Evolutionary conservation across 2,113 vertebrate genomes (phyloP).

Genomic region (Pygoscelis antarcticus): DNA sequence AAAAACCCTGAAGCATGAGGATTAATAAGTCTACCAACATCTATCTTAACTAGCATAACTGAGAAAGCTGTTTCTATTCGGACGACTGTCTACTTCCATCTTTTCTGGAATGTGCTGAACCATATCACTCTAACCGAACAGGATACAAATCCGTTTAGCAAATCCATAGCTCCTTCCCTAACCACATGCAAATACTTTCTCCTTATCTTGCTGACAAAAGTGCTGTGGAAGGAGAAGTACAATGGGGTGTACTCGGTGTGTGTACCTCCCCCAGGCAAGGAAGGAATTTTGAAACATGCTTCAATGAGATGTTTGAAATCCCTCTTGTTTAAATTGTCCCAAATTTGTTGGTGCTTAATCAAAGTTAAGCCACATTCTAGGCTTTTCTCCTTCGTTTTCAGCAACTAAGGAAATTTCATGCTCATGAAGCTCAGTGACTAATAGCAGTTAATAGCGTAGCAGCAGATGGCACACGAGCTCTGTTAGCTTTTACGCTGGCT

Average conservation of each 20-base stretch:
- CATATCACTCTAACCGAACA: constrained; percentile 53
- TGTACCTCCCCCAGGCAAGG: constrained; percentile 32
- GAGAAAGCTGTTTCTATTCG: constrained; percentile 57
- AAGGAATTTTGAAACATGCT: constrained; percentile 51
- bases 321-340: constrained; percentile 66
- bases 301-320: constrained; percentile 44
- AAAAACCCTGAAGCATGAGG: constrained; percentile 60
- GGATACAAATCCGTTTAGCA: constrained; percentile 56
- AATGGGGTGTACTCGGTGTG: background rate
- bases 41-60: constrained; percentile 61
- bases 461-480: constrained; percentile 65
- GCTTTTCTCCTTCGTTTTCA: constrained; percentile 56
- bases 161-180: constrained; percentile 52
- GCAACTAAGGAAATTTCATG: constrained; percentile 55
- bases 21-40: constrained; percentile 49
- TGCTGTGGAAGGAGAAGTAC: constrained; percentile 26
- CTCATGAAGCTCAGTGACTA: constrained; percentile 58
- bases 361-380: constrained; percentile 61
- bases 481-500: background rate
- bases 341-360: constrained; percentile 67
- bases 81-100: constrained; percentile 55
- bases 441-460: constrained; percentile 55
- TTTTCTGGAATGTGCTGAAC: constrained; percentile 40
- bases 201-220: constrained; percentile 57
- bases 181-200: constrained; percentile 40